Conservation (phyloP, 2,113 vertebrate genomes). For the Turnix velox region DNA sequence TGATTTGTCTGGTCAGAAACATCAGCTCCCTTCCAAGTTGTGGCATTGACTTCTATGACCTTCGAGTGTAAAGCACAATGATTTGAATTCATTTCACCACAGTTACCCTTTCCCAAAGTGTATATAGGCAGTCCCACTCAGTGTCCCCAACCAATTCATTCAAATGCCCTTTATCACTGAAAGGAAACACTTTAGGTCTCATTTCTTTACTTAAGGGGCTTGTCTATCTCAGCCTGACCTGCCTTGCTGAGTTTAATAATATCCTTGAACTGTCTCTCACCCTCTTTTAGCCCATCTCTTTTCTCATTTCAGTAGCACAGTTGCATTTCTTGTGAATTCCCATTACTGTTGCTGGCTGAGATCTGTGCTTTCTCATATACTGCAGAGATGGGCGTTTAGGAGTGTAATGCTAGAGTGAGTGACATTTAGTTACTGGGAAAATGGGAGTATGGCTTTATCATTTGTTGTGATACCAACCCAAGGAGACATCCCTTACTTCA, state of each 20-base stretch:
- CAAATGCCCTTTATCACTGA: background rate
- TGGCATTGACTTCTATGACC: background rate
- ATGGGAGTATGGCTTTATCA: background rate
- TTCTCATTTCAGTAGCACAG: background rate
- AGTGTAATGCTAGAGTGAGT: background rate
- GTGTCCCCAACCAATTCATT: background rate
- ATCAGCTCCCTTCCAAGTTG: background rate
- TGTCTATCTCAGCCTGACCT: background rate
- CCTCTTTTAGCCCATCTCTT: background rate
- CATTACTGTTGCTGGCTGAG: background rate
- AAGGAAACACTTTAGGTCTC: background rate
- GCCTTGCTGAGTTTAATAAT: background rate
- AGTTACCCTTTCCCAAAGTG: background rate
- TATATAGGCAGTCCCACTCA: background rate
- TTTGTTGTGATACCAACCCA: background rate
- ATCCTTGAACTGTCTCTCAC: constrained; percentile 40
- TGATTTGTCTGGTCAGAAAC: background rate
- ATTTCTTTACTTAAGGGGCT: constrained; percentile 1
- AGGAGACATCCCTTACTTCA: background rate
- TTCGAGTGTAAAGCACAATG: background rate
- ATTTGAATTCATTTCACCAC: background rate
- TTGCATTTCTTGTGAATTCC: constrained; percentile 12
- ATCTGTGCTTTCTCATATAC: background rate
- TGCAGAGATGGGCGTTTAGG: background rate
- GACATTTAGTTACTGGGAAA: background rate